Percentiles rank a stretch among this genome's conserved stretches.
phyloP scores from a whole-genome alignment of 2,888 invertebrate species.

The Chaitophorus viminalis region DNA sequence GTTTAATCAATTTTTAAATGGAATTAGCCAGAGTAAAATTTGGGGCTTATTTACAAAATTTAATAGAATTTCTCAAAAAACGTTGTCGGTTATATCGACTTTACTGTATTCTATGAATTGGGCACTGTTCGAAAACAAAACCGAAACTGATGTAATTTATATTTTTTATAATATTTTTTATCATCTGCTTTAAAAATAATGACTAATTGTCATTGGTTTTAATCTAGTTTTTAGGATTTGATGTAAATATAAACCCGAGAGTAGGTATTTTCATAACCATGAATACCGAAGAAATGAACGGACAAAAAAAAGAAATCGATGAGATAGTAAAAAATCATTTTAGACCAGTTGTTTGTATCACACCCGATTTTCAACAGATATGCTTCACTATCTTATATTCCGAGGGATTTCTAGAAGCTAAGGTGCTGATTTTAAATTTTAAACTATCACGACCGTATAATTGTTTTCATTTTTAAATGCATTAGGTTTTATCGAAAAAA shows the following conservation, averaged over 20 bases:
- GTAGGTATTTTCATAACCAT: constrained; percentile 94
- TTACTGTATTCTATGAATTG: constrained; percentile 30
- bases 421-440: constrained; percentile 67
- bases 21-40: constrained; percentile 86
- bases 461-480: not conserved
- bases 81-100: constrained; percentile 90
- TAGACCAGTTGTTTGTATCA: constrained; percentile 90
- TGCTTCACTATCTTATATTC: constrained; percentile 92
- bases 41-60: constrained; percentile 98
- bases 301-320: constrained; percentile 80
- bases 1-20: constrained; percentile 79
- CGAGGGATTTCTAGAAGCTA: constrained; percentile 90
- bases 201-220: not conserved
- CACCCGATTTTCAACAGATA: constrained; percentile 91
- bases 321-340: constrained; percentile 92
- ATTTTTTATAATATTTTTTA: not conserved
- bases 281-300: constrained; percentile 93
- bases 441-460: not conserved
- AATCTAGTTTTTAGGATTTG: constrained; percentile 83
- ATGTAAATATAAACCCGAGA: constrained; percentile 83
- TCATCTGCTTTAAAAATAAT: not conserved
- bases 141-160: constrained; percentile 9
- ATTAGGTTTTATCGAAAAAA: constrained; percentile 80
- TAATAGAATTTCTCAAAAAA: constrained; percentile 91
- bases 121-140: constrained; percentile 16